Conservation (phyloP, 2,888 invertebrate genomes). For the Taenaris catops region DNA sequence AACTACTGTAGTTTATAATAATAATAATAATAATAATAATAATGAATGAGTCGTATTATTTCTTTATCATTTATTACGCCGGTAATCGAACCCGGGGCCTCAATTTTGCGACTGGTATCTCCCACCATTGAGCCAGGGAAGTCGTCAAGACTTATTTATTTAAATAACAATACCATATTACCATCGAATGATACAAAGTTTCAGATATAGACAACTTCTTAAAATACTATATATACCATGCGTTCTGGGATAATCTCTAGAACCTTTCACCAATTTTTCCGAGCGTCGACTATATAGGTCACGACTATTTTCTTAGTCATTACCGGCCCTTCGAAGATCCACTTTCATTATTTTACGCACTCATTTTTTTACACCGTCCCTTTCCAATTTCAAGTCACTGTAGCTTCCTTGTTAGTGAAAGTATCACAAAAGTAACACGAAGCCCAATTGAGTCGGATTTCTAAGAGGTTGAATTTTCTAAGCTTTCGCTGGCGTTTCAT, state of each 20-base stretch:
- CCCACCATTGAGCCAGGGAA: neutral
- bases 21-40: no score
- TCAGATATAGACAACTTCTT: no score
- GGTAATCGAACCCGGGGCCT: no score
- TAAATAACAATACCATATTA: no score
- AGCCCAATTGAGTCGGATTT: slow-evolving; percentile 21
- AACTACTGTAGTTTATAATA: no score
- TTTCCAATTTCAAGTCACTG: slow-evolving; percentile 14
- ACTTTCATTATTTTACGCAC: slow-evolving; percentile 23
- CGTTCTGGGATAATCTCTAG: neutral
- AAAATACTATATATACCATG: no score
- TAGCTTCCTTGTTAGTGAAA: slow-evolving; percentile 13
- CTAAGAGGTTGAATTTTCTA: slow-evolving; percentile 21
- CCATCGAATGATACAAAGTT: no score
- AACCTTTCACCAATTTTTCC: neutral
- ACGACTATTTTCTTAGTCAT: slow-evolving; percentile 27
- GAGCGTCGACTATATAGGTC: slow-evolving; percentile 30
- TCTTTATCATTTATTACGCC: no score
- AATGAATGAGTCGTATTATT: no score
- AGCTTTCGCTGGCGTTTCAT: slow-evolving; percentile 21
- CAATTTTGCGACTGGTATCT: no score
- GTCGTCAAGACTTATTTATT: no score
- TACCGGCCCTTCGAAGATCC: slow-evolving; percentile 15
- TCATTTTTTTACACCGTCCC: slow-evolving; percentile 13
- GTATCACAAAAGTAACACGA: slow-evolving; percentile 22